Conservation (phyloP, 2,797 vertebrate genomes). For the Danio kyathit region DNA sequence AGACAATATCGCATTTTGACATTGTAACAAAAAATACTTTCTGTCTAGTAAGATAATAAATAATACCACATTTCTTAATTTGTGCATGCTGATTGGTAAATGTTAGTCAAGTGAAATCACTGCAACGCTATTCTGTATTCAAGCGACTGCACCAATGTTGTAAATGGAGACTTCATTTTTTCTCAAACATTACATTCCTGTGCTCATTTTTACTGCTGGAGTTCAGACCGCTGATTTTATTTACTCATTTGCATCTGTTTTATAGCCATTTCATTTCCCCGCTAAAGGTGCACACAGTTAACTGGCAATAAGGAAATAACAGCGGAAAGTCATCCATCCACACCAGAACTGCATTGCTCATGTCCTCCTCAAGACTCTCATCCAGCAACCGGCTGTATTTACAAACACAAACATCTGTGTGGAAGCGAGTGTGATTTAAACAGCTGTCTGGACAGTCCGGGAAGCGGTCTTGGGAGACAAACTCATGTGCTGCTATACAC, state of each 20-base stretch:
- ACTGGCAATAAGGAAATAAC: conserved; percentile 26
- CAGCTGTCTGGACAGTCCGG: conserved; percentile 44
- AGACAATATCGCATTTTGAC: no score
- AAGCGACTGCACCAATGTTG: not conserved
- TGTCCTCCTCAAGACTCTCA: not conserved
- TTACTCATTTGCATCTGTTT: conserved; percentile 1
- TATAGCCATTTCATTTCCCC: not conserved
- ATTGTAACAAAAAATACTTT: no score
- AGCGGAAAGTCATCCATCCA: conserved; percentile 35
- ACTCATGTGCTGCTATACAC: conserved; percentile 43
- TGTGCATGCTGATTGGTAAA: not conserved
- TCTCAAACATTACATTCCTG: not conserved
- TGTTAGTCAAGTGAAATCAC: not conserved
- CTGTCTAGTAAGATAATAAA: no score
- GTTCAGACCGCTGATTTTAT: conserved; percentile 18
- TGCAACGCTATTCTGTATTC: not conserved
- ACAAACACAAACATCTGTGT: conserved; percentile 47
- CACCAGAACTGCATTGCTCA: conserved; percentile 39
- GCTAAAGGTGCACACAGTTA: not conserved
- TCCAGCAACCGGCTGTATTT: conserved; percentile 47
- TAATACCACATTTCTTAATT: not conserved
- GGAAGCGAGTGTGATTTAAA: conserved; percentile 44
- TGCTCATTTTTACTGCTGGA: not conserved
- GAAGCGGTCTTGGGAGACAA: conserved; percentile 30
- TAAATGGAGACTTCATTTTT: not conserved